Evolutionary conservation across 2,888 invertebrate species (phyloP).

Genomic region (Clanis bilineata): DNA sequence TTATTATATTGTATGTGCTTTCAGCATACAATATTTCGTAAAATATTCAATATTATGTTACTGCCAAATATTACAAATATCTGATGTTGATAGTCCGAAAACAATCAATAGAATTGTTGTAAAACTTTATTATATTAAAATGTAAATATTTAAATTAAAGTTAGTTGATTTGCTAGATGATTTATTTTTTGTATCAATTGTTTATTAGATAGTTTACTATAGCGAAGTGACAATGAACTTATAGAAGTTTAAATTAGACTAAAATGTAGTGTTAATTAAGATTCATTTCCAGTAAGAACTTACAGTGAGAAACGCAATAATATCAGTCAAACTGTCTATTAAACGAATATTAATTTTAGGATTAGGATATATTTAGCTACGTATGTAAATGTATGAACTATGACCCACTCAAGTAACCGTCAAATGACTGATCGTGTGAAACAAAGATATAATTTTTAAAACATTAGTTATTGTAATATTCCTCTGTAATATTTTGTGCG

Average conservation of each 20-base stretch:
- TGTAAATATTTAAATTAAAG: not conserved
- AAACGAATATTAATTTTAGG: conserved; percentile 21
- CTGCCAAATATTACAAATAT: not conserved
- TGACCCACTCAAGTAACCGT: not conserved
- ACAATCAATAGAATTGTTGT: not conserved
- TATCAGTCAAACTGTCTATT: conserved; percentile 60
- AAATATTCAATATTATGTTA: not conserved
- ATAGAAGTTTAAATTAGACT: not conserved
- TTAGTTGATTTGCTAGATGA: not conserved
- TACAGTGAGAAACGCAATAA: conserved; percentile 75
- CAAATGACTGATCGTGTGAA: not conserved
- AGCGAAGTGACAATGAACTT: not conserved
- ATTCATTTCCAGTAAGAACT: conserved; percentile 29
- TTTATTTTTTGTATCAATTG: not conserved
- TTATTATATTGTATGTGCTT: not conserved
- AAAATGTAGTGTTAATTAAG: conserved; percentile 20
- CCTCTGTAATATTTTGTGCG: not conserved
- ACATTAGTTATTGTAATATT: not conserved
- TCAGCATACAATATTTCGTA: not conserved
- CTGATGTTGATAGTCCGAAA: not conserved
- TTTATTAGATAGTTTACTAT: not conserved
- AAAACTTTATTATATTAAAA: not conserved
- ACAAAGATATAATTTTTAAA: conserved; percentile 8
- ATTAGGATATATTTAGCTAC: not conserved
- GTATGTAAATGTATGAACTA: conserved; percentile 5